Percentiles rank a stretch among this genome's conserved stretches.
phyloP scores from a whole-genome alignment of 2,113 vertebrate species.

The Gasterosteus nipponicus region DNA sequence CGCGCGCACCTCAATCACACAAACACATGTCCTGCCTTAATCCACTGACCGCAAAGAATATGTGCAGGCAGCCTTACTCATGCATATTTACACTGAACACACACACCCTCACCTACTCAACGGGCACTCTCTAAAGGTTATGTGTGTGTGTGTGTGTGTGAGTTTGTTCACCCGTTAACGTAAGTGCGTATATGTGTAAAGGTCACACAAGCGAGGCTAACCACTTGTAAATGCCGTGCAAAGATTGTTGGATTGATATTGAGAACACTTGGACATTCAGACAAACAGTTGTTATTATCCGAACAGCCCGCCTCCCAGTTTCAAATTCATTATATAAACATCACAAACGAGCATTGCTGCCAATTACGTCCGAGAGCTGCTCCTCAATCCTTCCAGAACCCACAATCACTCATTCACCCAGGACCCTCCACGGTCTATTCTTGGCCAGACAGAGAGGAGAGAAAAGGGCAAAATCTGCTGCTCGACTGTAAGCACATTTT shows the following conservation, averaged over 20 bases:
- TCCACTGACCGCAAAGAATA: conserved; percentile 79
- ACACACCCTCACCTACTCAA: conserved; percentile 75
- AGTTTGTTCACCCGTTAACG: conserved; percentile 52
- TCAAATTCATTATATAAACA: conserved; percentile 26
- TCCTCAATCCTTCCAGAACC: conserved; percentile 42
- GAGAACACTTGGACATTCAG: conserved; percentile 48
- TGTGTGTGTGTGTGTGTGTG: conserved; percentile 43
- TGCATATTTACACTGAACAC: conserved; percentile 80
- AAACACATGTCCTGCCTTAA: conserved; percentile 45
- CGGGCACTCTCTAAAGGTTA: conserved; percentile 74
- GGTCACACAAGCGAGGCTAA: conserved; percentile 68
- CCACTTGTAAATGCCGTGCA: conserved; percentile 57
- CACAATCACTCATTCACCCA: conserved; percentile 42
- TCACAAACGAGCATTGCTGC: conserved; percentile 28
- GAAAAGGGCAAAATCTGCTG: conserved; percentile 67
- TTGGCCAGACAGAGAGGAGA: conserved; percentile 52
- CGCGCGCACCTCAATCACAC: conserved; percentile 47
- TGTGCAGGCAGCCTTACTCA: conserved; percentile 79
- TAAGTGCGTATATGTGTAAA: conserved; percentile 64
- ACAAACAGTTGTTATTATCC: conserved; percentile 49
- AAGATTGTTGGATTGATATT: conserved; percentile 69
- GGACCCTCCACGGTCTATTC: conserved; percentile 55
- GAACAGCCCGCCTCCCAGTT: conserved; percentile 14
- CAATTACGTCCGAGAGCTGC: conserved; percentile 43
- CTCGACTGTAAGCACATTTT: conserved; percentile 75